These are phyloP conservation scores for Conus canariensis DNA, from an alignment of 2,888 invertebrate genomes.

Conservation along the genomic window DNA sequence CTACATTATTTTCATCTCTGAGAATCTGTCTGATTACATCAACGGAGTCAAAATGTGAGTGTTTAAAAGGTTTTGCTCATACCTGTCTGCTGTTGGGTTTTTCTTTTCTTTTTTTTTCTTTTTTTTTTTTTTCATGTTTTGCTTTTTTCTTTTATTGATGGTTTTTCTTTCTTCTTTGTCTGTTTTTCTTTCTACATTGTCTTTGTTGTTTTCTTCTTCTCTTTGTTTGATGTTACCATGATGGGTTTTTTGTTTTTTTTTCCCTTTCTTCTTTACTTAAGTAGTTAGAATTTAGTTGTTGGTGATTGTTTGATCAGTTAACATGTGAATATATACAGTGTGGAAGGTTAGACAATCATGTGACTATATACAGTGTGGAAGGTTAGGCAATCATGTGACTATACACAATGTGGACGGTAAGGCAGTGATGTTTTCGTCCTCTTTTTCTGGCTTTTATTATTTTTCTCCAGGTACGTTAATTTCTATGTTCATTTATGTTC, in stretches of 20 bases:
- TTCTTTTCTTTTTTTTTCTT: neutral
- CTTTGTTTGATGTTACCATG: neutral
- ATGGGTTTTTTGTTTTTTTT: neutral
- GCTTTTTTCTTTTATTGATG: neutral
- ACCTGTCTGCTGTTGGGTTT: neutral
- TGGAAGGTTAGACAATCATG: no score
- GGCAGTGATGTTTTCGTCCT: neutral
- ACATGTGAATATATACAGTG: no score
- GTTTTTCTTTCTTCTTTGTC: neutral
- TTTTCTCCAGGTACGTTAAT: neutral
- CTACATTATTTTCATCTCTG: slow-evolving; percentile 78
- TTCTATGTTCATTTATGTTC: neutral
- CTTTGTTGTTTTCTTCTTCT: no score
- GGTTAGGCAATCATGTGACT: no score
- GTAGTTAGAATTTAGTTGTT: no score
- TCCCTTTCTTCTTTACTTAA: no score
- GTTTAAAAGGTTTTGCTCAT: neutral
- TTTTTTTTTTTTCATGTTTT: neutral
- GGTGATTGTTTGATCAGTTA: no score
- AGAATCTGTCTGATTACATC: slow-evolving; percentile 77
- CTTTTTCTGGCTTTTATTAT: neutral
- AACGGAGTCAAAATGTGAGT: slow-evolving; percentile 72
- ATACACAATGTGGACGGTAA: no score
- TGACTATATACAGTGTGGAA: no score
- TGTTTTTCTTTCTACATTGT: neutral